phyloP scores from a whole-genome alignment of 2,797 vertebrate species.

The Lepilemur septentrionalis region DNA sequence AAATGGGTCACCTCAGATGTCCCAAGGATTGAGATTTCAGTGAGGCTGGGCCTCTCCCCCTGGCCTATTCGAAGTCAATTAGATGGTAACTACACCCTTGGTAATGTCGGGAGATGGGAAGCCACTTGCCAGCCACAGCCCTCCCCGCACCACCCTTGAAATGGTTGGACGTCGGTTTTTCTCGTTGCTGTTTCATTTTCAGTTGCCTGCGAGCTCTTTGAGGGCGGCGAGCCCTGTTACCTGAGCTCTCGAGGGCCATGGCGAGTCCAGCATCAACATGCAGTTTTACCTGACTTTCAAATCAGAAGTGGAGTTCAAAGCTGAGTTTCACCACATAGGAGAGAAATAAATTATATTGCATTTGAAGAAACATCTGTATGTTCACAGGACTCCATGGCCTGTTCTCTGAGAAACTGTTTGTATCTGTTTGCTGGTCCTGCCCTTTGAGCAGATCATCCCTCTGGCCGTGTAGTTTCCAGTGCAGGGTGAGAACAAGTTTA shows the following conservation, averaged over 20 bases:
- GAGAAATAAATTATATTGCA: not conserved
- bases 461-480: not conserved
- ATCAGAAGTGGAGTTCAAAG: not conserved
- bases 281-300: not conserved
- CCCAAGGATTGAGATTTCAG: not conserved
- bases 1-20: not conserved
- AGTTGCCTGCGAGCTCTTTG: not conserved
- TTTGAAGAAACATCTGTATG: not conserved
- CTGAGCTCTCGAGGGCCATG: not conserved
- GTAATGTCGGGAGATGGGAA: not conserved
- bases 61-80: not conserved
- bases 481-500: not conserved
- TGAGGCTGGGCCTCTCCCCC: not conserved
- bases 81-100: not conserved
- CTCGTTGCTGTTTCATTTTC: not conserved
- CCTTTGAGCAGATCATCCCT: not conserved
- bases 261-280: not conserved
- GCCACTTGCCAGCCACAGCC: accelerated
- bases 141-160: accelerated
- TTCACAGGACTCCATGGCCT: not conserved
- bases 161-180: not conserved
- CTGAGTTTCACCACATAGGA: not conserved
- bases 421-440: not conserved
- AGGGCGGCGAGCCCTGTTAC: not conserved
- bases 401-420: not conserved